Percentiles rank a stretch among this genome's conserved stretches.
These are phyloP conservation scores for Aplodontia rufa DNA, from an alignment of 2,113 vertebrate species.

Conservation along the genomic window DNA sequence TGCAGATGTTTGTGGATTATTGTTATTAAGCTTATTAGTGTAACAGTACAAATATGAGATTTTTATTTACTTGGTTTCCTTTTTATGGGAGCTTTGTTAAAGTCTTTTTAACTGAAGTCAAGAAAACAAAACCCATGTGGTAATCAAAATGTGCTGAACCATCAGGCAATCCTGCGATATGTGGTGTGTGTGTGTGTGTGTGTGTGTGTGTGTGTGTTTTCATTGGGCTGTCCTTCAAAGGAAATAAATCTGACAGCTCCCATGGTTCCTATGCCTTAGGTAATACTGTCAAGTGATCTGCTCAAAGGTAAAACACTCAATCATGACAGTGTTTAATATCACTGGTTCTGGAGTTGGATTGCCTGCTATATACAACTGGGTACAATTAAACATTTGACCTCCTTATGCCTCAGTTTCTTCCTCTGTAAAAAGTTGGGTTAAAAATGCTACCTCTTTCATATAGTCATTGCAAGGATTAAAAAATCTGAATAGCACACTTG, in stretches of 20 bases:
- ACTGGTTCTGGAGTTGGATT: background rate
- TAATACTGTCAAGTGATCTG: background rate
- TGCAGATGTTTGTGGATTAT: slow-evolving; percentile 85
- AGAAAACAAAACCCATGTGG: slow-evolving; percentile 49
- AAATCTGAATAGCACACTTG: background rate
- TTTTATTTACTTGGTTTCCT: slow-evolving; percentile 77
- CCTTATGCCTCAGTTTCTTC: background rate
- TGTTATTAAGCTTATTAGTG: slow-evolving; percentile 86
- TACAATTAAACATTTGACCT: background rate
- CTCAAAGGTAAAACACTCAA: background rate
- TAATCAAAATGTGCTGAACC: slow-evolving; percentile 9
- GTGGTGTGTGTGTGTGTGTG: background rate
- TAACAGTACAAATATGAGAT: slow-evolving; percentile 83
- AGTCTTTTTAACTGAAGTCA: slow-evolving; percentile 72
- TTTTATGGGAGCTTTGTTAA: slow-evolving; percentile 74
- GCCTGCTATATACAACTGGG: background rate
- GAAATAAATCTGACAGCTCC: background rate
- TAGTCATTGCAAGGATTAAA: background rate
- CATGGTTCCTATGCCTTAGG: background rate
- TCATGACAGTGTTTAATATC: background rate
- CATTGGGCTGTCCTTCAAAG: background rate
- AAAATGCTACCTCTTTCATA: background rate
- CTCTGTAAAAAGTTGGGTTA: background rate
- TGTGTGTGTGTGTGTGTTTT: background rate
- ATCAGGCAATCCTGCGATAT: background rate